These are phyloP conservation scores for Molossus alvarezi DNA, from an alignment of 2,797 vertebrate species.

Conservation along the genomic window DNA sequence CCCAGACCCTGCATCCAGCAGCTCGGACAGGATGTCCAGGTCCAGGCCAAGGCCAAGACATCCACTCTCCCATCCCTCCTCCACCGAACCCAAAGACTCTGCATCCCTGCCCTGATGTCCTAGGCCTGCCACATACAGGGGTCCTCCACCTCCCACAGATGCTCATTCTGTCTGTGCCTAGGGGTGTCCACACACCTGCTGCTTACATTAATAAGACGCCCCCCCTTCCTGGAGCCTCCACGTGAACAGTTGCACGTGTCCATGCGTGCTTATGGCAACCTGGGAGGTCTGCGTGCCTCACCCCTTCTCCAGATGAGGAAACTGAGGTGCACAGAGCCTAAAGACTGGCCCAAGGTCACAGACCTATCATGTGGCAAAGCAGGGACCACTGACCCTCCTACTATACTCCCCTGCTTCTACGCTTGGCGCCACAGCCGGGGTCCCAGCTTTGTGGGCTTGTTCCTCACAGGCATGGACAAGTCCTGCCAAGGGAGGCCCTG, in stretches of 20 bases:
- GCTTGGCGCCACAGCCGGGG: neutral
- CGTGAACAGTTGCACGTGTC: rapidly evolving
- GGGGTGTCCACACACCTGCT: neutral
- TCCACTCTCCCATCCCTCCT: neutral
- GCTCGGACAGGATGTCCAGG: neutral
- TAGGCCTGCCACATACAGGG: neutral
- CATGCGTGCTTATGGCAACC: neutral
- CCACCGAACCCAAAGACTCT: neutral
- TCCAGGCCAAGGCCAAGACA: neutral
- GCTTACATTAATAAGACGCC: neutral
- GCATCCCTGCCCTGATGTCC: neutral
- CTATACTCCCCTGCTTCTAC: neutral
- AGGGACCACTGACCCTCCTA: neutral
- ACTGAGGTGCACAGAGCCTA: neutral
- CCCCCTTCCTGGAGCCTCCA: neutral
- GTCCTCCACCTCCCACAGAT: neutral
- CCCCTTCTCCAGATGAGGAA: neutral
- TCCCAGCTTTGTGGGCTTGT: neutral
- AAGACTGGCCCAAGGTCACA: neutral
- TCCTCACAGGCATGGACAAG: neutral
- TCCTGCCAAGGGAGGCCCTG: neutral
- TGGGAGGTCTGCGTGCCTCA: neutral
- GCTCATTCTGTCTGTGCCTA: neutral
- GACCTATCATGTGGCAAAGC: neutral
- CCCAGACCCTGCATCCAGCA: neutral